Evolutionary conservation across 2,797 vertebrate species (phyloP), one percentile per base, ranked within the genome.

Genomic region (Enteromius radiatus): DNA sequence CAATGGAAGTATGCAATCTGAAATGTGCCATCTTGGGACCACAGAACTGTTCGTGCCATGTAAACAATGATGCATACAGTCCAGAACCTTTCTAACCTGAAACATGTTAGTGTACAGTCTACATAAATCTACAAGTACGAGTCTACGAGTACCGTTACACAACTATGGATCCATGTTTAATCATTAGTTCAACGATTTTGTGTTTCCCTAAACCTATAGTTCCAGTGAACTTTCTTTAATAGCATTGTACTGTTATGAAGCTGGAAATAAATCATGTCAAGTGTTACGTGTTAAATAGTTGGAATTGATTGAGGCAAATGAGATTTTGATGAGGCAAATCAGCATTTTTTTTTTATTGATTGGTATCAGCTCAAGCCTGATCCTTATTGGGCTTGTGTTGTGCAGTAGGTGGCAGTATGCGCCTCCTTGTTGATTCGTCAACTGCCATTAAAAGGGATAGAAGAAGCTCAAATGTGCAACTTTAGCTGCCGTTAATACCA

Each of bases 51-150:
- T 59, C n/a, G 23, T 5, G 21, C 21, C 31, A 75, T 38, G 31
- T 38, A 49, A 74, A 33, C 31, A 74, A 23, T 74, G 49, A 23
- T 3, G 15, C 69, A 71, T 15, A 54, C 47, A 33, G 70, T 73
- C 45, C 31, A 19, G n/a, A 74, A 74, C 47, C 21, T 28, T 54
- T 75, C 21, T 33, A 73, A 33, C 10, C 49, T 38, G 11, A 8
- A 36, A 36, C 15, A 8, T 15, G 2, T 76, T 76, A 47, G 45
- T 15, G 14, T 47, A 47, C 43, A 45, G 12, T 3, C 12, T 47
- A 15, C 45, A 47, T 47, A 47, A 47, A 47, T 47, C 12, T 47
- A 47, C 45, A 47, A 43, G 41, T 43, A 43, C 11, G 41, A 43
- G 41, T 43, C 41, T 43, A 43, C 10, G 41, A 31, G 69, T 19